These are phyloP conservation scores for Gymnocephalus cernua DNA, from an alignment of 2,113 vertebrate species.

Conservation along the genomic window DNA sequence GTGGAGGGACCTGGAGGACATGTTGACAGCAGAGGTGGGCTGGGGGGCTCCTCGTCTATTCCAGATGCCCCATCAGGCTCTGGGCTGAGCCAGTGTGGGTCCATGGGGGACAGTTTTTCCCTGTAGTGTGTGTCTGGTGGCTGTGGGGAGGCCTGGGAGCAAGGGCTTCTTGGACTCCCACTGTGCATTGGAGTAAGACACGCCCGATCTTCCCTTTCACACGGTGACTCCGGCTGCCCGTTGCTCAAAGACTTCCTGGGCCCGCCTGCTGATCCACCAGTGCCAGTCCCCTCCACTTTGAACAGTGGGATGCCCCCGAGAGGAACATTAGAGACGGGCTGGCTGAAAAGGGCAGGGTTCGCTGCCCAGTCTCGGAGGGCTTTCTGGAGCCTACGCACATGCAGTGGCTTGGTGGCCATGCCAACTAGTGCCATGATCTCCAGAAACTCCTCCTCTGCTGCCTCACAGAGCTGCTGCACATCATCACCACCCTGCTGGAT, in stretches of 20 bases:
- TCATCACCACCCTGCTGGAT: slow-evolving; percentile 99
- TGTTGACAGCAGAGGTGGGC: slow-evolving; percentile 85
- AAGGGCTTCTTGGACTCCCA: slow-evolving; percentile 91
- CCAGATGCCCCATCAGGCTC: slow-evolving; percentile 86
- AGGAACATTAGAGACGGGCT: slow-evolving; percentile 89
- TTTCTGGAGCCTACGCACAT: slow-evolving; percentile 96
- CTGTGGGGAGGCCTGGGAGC: slow-evolving; percentile 89
- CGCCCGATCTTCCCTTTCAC: slow-evolving; percentile 84
- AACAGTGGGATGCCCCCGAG: slow-evolving; percentile 92
- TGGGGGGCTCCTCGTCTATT: slow-evolving; percentile 87
- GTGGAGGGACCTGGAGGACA: slow-evolving; percentile 83
- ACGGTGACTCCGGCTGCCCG: slow-evolving; percentile 88
- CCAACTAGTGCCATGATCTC: slow-evolving; percentile 99
- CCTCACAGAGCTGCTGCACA: slow-evolving; percentile 97
- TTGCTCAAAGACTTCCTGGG: slow-evolving; percentile 89
- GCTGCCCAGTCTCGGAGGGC: slow-evolving; percentile 96
- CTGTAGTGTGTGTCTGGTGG: slow-evolving; percentile 81
- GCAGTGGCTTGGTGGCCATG: slow-evolving; percentile 98
- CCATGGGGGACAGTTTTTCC: slow-evolving; percentile 89
- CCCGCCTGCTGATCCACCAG: slow-evolving; percentile 67
- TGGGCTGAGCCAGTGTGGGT: slow-evolving; percentile 90
- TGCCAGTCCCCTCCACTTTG: slow-evolving; percentile 89
- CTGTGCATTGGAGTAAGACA: slow-evolving; percentile 87
- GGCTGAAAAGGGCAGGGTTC: slow-evolving; percentile 94
- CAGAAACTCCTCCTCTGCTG: slow-evolving; percentile 96